These are phyloP conservation scores for Baryphthengus martii DNA, from an alignment of 2,113 vertebrate genomes.

Conservation along the genomic window DNA sequence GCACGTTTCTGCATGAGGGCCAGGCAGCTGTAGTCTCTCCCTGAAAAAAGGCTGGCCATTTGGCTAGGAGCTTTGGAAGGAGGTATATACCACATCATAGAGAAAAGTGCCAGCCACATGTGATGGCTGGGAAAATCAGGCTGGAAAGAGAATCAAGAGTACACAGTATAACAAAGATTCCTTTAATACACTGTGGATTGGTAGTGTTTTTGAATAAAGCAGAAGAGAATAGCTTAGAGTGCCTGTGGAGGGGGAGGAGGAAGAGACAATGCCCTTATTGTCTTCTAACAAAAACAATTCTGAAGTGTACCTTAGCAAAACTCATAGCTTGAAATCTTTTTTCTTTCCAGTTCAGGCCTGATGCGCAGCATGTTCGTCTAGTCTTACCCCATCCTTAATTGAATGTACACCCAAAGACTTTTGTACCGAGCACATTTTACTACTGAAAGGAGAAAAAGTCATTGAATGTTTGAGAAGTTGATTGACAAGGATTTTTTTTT, in stretches of 20 bases:
- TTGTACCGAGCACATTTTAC: not conserved
- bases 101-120: not conserved
- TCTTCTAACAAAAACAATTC: slow-evolving; percentile 41
- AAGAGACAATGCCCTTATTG: not conserved
- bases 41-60: not conserved
- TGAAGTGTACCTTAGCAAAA: slow-evolving; percentile 23
- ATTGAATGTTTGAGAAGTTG: not conserved
- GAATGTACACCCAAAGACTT: not conserved
- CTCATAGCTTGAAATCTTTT: not conserved
- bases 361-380: not conserved
- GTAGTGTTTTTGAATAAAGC: slow-evolving; percentile 20
- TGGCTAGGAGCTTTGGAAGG: not conserved
- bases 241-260: slow-evolving; percentile 15
- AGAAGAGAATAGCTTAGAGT: not conserved
- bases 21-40: slow-evolving; percentile 19
- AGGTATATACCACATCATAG: not conserved
- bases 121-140: slow-evolving; percentile 7
- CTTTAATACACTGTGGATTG: not conserved
- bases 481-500: slow-evolving; percentile 6
- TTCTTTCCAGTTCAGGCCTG: not conserved
- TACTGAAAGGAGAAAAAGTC: not conserved
- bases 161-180: not conserved
- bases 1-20: not conserved
- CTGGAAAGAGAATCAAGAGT: slow-evolving; percentile 21
- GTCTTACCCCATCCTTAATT: not conserved